Base-by-base conservation (phyloP, 2,888 invertebrate species). In the Caenorhabditis imperialis region DNA sequence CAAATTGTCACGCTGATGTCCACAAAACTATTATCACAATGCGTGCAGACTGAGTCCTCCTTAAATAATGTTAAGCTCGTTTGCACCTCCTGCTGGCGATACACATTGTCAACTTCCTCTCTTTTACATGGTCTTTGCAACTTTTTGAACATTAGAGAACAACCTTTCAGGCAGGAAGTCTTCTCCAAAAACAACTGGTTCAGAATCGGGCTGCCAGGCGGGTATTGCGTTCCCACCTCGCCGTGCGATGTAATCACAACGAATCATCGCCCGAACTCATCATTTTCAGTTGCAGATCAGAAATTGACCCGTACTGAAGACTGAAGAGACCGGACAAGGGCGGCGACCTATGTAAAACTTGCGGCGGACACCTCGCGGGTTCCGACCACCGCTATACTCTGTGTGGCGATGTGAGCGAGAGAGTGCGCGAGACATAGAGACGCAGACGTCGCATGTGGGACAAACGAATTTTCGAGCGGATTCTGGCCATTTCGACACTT, bases 271-370 rank as follows among this genome's bases (percentile, higher is more conserved):
- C 78, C 75, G 61, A 45, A 44, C 55, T 80, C 80, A 80, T 80
- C 80, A 80, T 78, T 54, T 74, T 74, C 78, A 75, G 75, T 74
- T 80, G 77, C 80, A 80, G 80, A 78, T 80, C 76, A 75, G 53
- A 67, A 51, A 69, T 72, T 80, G 77, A 80, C 80, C 79, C 72
- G 55, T 78, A 80, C 80, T 78, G 80, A 78, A 78, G 80, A 81
- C 78, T 63, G 30, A 53, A 14, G 57, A 45, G 20, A 1, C 12
- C 14, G 6, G 20, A 7, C 3, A 20, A 27, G 5, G 10, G 33
- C 14, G 40, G 23, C 22, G 35, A 38, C 16, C 37, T 44, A 12
- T 18, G n/a, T 10, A 45, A 57, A 51, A 6, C 16, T 33, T 10
- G 67, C 61, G 27, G 47, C 74, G 61, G 74, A 67, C 74, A 47